Evolutionary conservation across 2,113 vertebrate genomes (phyloP), one percentile per base, ranked within the genome.

Genomic region (Cygnus atratus): DNA sequence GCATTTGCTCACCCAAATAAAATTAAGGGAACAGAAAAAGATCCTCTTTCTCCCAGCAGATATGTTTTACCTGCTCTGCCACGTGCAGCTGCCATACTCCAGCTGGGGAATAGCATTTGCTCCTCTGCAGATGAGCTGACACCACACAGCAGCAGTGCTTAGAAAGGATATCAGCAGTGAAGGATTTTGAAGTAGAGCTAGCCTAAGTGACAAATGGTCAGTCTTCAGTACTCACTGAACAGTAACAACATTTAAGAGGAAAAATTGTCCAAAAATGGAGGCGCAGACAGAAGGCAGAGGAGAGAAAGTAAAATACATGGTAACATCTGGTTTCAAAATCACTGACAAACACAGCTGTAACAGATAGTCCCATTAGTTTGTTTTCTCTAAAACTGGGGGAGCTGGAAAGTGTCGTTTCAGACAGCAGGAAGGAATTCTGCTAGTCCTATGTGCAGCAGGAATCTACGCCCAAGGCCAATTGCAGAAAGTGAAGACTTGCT

Each of bases 141-240:
- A 8, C 28, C 44, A 35, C 31, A 2, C 41, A 21, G 28, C 41
- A 63, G 25, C 17, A 33, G 14, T 4, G 1, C 3, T 0, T 9
- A 11, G 8, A 19, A 24, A 11, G 10, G 3, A 5, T 24, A 24
- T 11, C 20, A 35, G 46, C 63, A 52, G 18, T 15, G 7, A 62
- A 76, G 35, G 39, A 44, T 44, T 67, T 67, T 20, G 50, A 20
- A 75, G 43, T 26, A 75, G 19, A 43, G 15, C 25, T 39, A 44
- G 15, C 41, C 41, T 33, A 19, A 46, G 21, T 10, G 19, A 61
- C 68, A 54, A 20, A 10, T 37, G 33, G 20, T 24, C 46, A 24
- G 1, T 37, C 62, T 62, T 41, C 41, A 33, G 0, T 10, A 11
- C 22, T 73, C 35, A 44, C 37, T 48, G 31, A 72, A 50, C 9